Evolutionary conservation across 2,888 invertebrate species (phyloP), one percentile per base, ranked within the genome.

Genomic region (Chironomus tentans): DNA sequence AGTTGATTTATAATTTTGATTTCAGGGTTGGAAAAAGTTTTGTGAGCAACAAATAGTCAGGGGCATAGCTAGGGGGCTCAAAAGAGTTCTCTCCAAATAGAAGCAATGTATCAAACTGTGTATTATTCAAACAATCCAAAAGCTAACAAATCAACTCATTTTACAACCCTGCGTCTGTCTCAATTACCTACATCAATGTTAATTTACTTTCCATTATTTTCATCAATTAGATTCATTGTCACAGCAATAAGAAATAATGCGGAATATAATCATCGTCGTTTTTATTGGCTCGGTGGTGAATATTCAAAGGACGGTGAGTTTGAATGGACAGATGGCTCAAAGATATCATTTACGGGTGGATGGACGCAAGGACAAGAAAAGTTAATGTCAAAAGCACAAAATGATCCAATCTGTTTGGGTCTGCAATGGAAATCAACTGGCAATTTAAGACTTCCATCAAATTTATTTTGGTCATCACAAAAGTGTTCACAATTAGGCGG

Each of bases 271-370:
- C 90, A 91, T 77, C 90, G 89, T 78, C 86, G 89, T 2, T 86
- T 90, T 76, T 92, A 92, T 84, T 92, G 92, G 92, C 85, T 92
- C 21, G 92, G 92, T 0, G 90, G 88, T 2, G 85, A 83, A 79
- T 81, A 87, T 47, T 83, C 84, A 76, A 81, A 82, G 77, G 80
- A 81, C 28, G 83, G 84, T 70, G 84, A 84, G 74, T 88, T 87
- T 84, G 82, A 84, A 78, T 92, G 92, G 92, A 84, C 87, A 13
- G 92, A 92, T 82, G 89, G 89, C 46, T 86, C 86, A 78, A 83
- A 85, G 77, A 84, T 88, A 78, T 85, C 83, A 68, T 91, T 90
- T 81, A 86, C 89, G 79, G 21, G 21, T 65, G 90, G 90, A 2
- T 90, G 89, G 90, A 82, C 88, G 13, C 87, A 88, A 0, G 88